Percentiles rank a stretch among this genome's conserved stretches.
These are phyloP conservation scores for Notolabrus celidotus DNA, from an alignment of 2,797 vertebrate genomes.

Conservation along the genomic window DNA sequence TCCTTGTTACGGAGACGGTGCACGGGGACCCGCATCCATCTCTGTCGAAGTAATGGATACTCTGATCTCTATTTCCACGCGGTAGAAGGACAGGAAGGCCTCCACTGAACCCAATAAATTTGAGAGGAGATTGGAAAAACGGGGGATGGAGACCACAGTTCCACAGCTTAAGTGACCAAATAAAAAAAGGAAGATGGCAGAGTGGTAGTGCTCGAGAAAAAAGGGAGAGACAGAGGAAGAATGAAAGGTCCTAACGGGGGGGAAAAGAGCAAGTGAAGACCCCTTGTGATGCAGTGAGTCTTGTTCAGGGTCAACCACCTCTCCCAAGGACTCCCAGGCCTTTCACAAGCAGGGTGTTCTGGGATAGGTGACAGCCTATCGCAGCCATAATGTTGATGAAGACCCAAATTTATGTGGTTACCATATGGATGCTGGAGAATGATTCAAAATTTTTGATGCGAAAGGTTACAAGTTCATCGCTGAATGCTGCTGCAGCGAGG, in stretches of 20 bases:
- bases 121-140: slow-evolving; percentile 90
- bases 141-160: slow-evolving; percentile 85
- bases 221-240: slow-evolving; percentile 69
- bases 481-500: slow-evolving; percentile 52
- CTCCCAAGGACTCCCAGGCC: slow-evolving; percentile 79
- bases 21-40: slow-evolving; percentile 87
- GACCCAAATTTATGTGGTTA: slow-evolving; percentile 84
- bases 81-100: slow-evolving; percentile 89
- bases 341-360: slow-evolving; percentile 72
- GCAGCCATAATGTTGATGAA: slow-evolving; percentile 83
- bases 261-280: slow-evolving; percentile 71
- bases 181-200: slow-evolving; percentile 83
- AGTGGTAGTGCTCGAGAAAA: slow-evolving; percentile 70
- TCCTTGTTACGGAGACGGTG: slow-evolving; percentile 88
- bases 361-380: slow-evolving; percentile 75
- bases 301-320: slow-evolving; percentile 78
- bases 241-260: slow-evolving; percentile 72
- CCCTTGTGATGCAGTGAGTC: slow-evolving; percentile 75
- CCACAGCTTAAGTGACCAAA: slow-evolving; percentile 88
- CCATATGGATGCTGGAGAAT: slow-evolving; percentile 77
- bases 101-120: slow-evolving; percentile 92
- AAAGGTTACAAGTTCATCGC: slow-evolving; percentile 75
- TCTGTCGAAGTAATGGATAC: slow-evolving; percentile 91
- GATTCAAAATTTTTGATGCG: slow-evolving; percentile 72
- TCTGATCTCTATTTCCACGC: slow-evolving; percentile 90